phyloP scores from a whole-genome alignment of 2,888 invertebrate genomes.

The Melieria picta region DNA sequence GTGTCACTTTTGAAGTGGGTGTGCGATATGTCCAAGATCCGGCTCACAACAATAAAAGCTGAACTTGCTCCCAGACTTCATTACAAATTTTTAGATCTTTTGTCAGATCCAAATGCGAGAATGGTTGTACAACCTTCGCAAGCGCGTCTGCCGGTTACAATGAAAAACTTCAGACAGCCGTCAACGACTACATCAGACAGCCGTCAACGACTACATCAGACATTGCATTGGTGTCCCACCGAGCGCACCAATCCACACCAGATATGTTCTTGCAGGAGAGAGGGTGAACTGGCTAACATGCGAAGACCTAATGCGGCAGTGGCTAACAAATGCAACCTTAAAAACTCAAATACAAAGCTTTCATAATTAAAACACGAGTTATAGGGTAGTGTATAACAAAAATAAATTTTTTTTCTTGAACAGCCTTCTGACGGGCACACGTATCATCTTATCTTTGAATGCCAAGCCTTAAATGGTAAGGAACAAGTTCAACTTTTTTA shows the following conservation, averaged over 20 bases:
- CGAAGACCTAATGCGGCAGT: too few species aligned
- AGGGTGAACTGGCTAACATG: too few species aligned
- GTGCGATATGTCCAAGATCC: background rate
- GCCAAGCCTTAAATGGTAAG: background rate
- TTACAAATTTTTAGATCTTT: background rate
- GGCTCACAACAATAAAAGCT: background rate
- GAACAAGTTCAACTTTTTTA: background rate
- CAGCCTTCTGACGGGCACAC: background rate
- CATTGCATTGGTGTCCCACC: conserved; percentile 4
- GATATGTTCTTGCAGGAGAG: background rate
- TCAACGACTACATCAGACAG: conserved; percentile 1
- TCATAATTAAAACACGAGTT: too few species aligned
- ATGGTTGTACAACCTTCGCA: conserved; percentile 6
- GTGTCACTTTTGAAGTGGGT: too few species aligned
- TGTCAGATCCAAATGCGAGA: background rate
- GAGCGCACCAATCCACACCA: background rate
- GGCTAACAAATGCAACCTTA: too few species aligned
- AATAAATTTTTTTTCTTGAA: too few species aligned
- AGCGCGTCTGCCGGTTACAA: background rate
- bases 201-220: background rate
- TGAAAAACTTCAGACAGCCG: background rate
- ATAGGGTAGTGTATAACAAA: too few species aligned
- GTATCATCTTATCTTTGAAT: background rate
- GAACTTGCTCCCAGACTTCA: background rate
- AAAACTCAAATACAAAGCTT: too few species aligned